Percentiles rank a stretch among this genome's conserved stretches.
Evolutionary conservation across 2,113 vertebrate species (phyloP).

Genomic region (Zeus faber): DNA sequence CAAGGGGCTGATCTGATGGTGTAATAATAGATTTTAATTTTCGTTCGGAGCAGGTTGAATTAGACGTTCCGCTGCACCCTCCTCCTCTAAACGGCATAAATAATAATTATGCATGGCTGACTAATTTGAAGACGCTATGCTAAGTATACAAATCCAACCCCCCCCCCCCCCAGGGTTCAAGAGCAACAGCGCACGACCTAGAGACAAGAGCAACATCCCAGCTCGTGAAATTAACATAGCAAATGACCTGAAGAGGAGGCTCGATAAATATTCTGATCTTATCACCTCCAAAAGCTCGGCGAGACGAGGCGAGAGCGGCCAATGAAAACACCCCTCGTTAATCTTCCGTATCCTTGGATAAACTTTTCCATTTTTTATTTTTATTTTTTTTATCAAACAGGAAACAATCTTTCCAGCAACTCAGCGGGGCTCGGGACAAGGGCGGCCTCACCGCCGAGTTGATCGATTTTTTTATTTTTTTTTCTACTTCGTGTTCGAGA

Average conservation of each 20-base stretch:
- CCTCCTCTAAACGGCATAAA: constrained; percentile 81
- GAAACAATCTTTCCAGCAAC: constrained; percentile 87
- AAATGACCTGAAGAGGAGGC: constrained; percentile 91
- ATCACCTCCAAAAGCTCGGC: constrained; percentile 80
- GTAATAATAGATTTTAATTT: constrained; percentile 83
- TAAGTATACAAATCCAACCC: constrained; percentile 91
- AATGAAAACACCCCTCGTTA: constrained; percentile 89
- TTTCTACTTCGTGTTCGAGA: constrained; percentile 67
- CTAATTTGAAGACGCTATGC: constrained; percentile 90
- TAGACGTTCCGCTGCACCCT: constrained; percentile 84
- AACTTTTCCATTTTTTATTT: constrained; percentile 74
- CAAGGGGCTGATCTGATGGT: constrained; percentile 69
- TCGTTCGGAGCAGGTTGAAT: constrained; percentile 88
- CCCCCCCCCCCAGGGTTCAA: constrained; percentile 78
- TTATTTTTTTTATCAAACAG: constrained; percentile 44
- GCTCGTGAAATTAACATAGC: constrained; percentile 97
- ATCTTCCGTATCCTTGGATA: constrained; percentile 81
- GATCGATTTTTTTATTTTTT: constrained; percentile 68
- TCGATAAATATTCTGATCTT: constrained; percentile 91
- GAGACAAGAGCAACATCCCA: constrained; percentile 92
- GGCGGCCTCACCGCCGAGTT: constrained; percentile 74
- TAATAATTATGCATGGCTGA: constrained; percentile 94
- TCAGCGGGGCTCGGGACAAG: constrained; percentile 85
- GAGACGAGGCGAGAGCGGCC: constrained; percentile 78
- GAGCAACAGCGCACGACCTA: constrained; percentile 87